phyloP scores from a whole-genome alignment of 2,888 invertebrate species.

The Oeneis ivallda region DNA sequence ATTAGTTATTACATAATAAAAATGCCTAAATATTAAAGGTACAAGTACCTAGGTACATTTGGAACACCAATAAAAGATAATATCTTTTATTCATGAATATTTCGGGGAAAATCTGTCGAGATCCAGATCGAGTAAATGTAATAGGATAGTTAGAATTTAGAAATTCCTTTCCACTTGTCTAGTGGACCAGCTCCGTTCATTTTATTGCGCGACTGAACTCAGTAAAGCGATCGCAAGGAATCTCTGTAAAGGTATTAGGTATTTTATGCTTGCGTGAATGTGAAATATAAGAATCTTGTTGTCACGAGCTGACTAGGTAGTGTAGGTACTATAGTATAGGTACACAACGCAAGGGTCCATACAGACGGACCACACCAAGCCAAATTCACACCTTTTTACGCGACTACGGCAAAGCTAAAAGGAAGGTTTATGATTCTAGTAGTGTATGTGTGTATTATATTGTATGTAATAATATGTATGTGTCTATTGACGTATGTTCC shows the following conservation, averaged over 20 bases:
- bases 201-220: constrained; percentile 11
- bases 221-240: not conserved
- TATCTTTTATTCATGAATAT: constrained; percentile 5
- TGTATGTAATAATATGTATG: too few relatives aligned
- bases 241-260: not conserved
- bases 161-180: constrained; percentile 4
- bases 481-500: too few relatives aligned
- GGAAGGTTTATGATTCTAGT: too few relatives aligned
- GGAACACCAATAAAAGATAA: not conserved
- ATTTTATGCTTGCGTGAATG: not conserved
- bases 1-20: too few relatives aligned
- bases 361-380: too few relatives aligned
- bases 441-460: too few relatives aligned
- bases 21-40: too few relatives aligned
- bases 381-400: too few relatives aligned
- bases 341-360: not conserved
- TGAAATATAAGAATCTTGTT: not conserved
- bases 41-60: not conserved
- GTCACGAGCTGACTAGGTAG: too few relatives aligned
- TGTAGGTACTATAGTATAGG: too few relatives aligned
- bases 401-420: too few relatives aligned
- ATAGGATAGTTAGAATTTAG: constrained; percentile 19
- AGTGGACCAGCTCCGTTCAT: not conserved
- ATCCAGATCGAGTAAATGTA: constrained; percentile 8
- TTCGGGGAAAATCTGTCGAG: not conserved